Percentiles rank a stretch among this genome's conserved stretches.
Conservation (phyloP, 2,797 vertebrate species). For the Gastrophryne carolinensis region DNA sequence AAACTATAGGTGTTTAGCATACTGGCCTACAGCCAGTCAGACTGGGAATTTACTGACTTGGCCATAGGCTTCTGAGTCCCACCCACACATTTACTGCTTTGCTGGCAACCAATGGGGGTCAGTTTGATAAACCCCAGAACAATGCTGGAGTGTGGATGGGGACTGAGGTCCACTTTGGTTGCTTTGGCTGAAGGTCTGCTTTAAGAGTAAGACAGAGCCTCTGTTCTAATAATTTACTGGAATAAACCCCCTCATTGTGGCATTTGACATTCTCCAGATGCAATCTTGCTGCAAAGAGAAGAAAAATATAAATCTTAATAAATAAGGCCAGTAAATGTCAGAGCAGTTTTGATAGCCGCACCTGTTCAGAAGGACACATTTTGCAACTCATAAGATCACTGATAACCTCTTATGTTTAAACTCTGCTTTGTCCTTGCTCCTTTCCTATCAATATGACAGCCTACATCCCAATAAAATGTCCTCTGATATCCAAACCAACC, state of each 20-base stretch:
- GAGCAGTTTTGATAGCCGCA: constrained; percentile 6
- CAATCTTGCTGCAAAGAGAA: constrained; percentile 3
- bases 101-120: no score
- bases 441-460: constrained; percentile 3
- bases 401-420: constrained; percentile 38
- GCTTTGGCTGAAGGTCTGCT: no score
- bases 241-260: neutral
- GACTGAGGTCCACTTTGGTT: no score
- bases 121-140: no score
- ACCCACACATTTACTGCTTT: no score
- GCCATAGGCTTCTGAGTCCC: no score
- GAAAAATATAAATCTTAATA: constrained; percentile 20
- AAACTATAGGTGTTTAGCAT: no score
- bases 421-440: constrained; percentile 27
- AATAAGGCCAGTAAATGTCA: constrained; percentile 28
- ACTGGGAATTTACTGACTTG: no score
- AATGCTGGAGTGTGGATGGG: no score
- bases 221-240: no score
- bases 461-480: neutral
- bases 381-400: constrained; percentile 14
- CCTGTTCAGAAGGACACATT: constrained; percentile 25
- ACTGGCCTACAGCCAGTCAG: no score
- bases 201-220: no score
- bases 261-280: constrained; percentile 29
- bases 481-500: constrained; percentile 35